phyloP scores from a whole-genome alignment of 2,888 invertebrate genomes.

The Acanthosepion pharaonis region DNA sequence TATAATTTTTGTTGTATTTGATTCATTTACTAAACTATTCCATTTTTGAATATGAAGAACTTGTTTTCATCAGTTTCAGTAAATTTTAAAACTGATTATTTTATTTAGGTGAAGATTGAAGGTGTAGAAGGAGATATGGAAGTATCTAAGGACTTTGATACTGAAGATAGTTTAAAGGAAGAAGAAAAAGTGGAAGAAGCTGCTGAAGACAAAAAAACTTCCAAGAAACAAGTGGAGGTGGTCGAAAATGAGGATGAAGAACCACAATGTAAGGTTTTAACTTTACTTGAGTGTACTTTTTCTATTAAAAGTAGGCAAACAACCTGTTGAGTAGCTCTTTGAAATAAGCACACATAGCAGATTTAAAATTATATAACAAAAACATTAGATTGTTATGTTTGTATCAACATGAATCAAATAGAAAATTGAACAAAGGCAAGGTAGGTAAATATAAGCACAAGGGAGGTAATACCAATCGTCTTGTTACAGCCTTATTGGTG shows the following conservation, averaged over 20 bases:
- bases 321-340: not conserved
- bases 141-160: not conserved
- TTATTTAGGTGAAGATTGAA: conserved; percentile 40
- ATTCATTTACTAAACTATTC: too few relatives aligned
- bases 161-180: not conserved
- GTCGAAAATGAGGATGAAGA: conserved; percentile 55
- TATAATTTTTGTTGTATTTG: too few relatives aligned
- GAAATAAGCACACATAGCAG: not conserved
- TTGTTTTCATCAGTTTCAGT: too few relatives aligned
- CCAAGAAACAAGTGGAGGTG: conserved; percentile 48
- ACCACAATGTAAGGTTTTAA: conserved; percentile 44
- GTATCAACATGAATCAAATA: too few relatives aligned
- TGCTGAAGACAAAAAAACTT: conserved; percentile 48
- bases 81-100: not conserved
- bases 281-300: too few relatives aligned
- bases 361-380: not conserved
- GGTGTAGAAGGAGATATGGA: conserved; percentile 49
- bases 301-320: not conserved
- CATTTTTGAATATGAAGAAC: too few relatives aligned
- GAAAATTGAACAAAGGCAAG: too few relatives aligned
- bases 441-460: too few relatives aligned
- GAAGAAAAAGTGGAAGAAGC: conserved; percentile 50
- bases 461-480: too few relatives aligned
- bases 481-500: too few relatives aligned
- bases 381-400: too few relatives aligned